Evolutionary conservation across 2,113 vertebrate genomes (phyloP), one percentile per base, ranked within the genome.

Genomic region (Ovis canadensis): DNA sequence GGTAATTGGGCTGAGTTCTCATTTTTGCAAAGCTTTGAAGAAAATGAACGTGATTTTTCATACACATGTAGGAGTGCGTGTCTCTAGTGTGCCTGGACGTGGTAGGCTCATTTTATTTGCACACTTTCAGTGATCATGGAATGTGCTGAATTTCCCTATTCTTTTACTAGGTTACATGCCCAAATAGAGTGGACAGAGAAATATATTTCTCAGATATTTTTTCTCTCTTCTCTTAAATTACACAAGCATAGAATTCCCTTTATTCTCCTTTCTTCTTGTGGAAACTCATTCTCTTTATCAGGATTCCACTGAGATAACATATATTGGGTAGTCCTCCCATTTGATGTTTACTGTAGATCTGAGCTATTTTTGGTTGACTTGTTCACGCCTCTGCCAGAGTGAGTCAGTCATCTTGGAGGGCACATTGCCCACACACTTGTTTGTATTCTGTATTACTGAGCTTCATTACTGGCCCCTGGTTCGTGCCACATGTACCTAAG

Each of bases 41-140:
- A 60, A 60, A 78, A 50, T n/a, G 27, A 29, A 19, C 3, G 1
- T 50, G 15, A 4, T 64, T 88, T 83, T 86, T 67, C 45, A 23
- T 19, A 2, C 12, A 62, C 5, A 4, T 7, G 3, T 27, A 15
- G 15, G 82, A 23, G 19, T 14, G 29, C 11, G 27, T 81, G 54
- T 81, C 48, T 92, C 12, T 48, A 33, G 25, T 74, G 29, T 88
- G 21, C 9, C 1, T 15, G 31, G 33, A 4, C 14, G 12, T 3
- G 17, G 9, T 29, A 27, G 16, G 7, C 19, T 43, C 25, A 0
- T 6, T 8, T 7, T 29, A 5, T 33, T 9, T 36, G 33, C 6
- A 10, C 1, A 1, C 7, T 54, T 15, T 16, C 16, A 17, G 52
- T 80, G 29, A 57, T 78, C 33, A 3, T 57, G 40, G 52, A 36